A percentile compares a stretch with the other conserved stretches of the same genome.
Conservation (phyloP, 2,888 invertebrate species). For the Plusia festucae region DNA sequence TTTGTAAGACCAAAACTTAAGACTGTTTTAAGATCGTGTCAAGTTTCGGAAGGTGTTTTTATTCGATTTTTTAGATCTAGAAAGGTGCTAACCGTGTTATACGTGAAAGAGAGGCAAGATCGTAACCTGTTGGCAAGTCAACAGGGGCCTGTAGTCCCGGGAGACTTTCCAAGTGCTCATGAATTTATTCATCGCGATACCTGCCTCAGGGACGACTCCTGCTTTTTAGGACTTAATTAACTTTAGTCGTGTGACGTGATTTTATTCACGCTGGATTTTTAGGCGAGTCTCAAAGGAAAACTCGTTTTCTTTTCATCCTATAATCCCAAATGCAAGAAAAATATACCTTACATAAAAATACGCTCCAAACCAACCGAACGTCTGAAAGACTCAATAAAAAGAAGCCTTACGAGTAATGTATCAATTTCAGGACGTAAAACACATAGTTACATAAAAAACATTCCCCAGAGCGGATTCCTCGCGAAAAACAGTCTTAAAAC, state of each 20-base stretch:
- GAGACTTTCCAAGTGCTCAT: slow-evolving; percentile 56
- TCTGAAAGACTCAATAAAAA: slow-evolving; percentile 5
- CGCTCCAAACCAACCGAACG: neutral
- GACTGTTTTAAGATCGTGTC: neutral
- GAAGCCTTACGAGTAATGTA: slow-evolving; percentile 6
- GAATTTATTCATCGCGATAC: slow-evolving; percentile 59
- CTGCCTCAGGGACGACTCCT: slow-evolving; percentile 42
- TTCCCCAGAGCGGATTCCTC: slow-evolving; percentile 30
- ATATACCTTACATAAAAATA: neutral
- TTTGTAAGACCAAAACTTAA: neutral
- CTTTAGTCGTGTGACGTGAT: slow-evolving; percentile 47
- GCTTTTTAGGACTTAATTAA: slow-evolving; percentile 60
- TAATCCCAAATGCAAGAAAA: neutral
- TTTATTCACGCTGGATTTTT: slow-evolving; percentile 29
- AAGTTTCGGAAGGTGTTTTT: neutral
- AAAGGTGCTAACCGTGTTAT: slow-evolving; percentile 50
- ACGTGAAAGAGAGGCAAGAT: slow-evolving; percentile 44
- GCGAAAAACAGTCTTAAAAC: slow-evolving; percentile 49
- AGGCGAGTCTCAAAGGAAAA: slow-evolving; percentile 12
- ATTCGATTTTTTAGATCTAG: slow-evolving; percentile 27
- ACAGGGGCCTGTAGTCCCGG: slow-evolving; percentile 45
- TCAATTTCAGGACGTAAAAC: slow-evolving; percentile 41
- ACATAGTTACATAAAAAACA: slow-evolving; percentile 42
- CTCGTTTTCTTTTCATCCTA: neutral
- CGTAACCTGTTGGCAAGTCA: slow-evolving; percentile 60